Evolutionary conservation across 2,888 invertebrate species (phyloP).

Genomic region (Dynastes tityus): DNA sequence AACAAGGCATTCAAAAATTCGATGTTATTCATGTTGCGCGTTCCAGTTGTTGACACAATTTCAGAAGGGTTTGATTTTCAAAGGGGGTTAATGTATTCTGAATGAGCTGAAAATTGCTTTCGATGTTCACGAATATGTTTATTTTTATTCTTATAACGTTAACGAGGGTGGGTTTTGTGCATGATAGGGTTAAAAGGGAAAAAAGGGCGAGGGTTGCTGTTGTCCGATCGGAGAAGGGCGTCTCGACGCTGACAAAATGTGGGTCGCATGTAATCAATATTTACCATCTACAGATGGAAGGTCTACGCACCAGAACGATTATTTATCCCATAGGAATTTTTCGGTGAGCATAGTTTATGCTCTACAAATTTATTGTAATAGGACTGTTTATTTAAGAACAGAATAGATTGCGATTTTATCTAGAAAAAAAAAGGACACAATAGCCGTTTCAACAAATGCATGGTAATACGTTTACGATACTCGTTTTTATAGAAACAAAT

Average conservation of each 20-base stretch:
- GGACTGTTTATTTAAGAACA: conserved; percentile 39
- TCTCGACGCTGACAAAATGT: conserved; percentile 61
- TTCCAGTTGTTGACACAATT: conserved; percentile 26
- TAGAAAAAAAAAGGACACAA: neutral
- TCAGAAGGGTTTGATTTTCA: conserved; percentile 19
- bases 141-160: conserved; percentile 45
- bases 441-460: too few relatives aligned
- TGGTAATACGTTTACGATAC: too few relatives aligned
- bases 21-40: conserved; percentile 3
- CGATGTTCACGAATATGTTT: conserved; percentile 44
- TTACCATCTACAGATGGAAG: conserved; percentile 55
- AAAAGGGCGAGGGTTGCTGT: conserved; percentile 38
- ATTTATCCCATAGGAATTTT: conserved; percentile 43
- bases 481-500: too few relatives aligned
- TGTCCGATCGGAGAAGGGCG: conserved; percentile 39
- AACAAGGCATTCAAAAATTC: neutral
- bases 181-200: conserved; percentile 31
- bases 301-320: conserved; percentile 46
- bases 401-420: conserved; percentile 14
- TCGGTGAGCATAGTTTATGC: conserved; percentile 29
- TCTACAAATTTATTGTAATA: conserved; percentile 39
- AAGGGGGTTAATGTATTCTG: conserved; percentile 41
- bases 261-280: conserved; percentile 64
- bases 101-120: conserved; percentile 42
- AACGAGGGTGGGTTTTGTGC: conserved; percentile 22